Base-by-base conservation (phyloP, 2,113 vertebrate genomes). In the Sylvia atricapilla region DNA sequence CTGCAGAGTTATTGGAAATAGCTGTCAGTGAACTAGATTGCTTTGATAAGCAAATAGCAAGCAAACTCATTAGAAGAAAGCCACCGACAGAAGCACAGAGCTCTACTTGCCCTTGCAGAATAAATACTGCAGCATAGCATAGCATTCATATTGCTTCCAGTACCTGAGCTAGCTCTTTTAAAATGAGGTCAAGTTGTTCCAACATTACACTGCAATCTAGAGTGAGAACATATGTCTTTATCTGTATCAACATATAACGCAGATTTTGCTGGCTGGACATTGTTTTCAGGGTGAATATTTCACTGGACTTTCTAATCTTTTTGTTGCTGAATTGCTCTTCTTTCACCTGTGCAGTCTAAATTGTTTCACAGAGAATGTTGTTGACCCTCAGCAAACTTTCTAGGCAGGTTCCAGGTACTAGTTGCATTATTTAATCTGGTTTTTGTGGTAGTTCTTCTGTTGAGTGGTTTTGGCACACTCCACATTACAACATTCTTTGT, bases 41-140 rank as follows among this genome's bases (percentile, higher is more conserved):
- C 62, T 85, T 92, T 80, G 81, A 79, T 91, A 85, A 90, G 58
- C 56, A 94, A 67, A 46, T 11, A 89, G 56, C 44, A 82, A 91
- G 47, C 18, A 82, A 79, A 85, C 19, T 90, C 41, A 68, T 86
- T 80, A 84, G 59, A 80, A 83, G 37, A 39, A 90, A 85, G 15
- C 19, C 55, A 90, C 41, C n/a, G 23, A 53, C 17, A 25, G 53
- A 69, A 85, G n/a, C 37, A 80, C 44, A 73, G 49, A 49, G 10
- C 6, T 91, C 33, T 82, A 46, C 63, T 60, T 87, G 60, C 68
- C 39, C 70, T 89, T 87, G 47, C 56, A 87, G 77, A 81, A 80
- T 59, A 85, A 82, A 62, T 83, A 33, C 50, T 35, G 44, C 58
- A 63, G 25, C 0, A 0, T 23, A 87, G 55, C 37, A 49, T 17